Percentiles rank a stretch among this genome's conserved stretches.
These are phyloP conservation scores for Isurus oxyrinchus DNA, from an alignment of 2,113 vertebrate genomes.

Conservation along the genomic window DNA sequence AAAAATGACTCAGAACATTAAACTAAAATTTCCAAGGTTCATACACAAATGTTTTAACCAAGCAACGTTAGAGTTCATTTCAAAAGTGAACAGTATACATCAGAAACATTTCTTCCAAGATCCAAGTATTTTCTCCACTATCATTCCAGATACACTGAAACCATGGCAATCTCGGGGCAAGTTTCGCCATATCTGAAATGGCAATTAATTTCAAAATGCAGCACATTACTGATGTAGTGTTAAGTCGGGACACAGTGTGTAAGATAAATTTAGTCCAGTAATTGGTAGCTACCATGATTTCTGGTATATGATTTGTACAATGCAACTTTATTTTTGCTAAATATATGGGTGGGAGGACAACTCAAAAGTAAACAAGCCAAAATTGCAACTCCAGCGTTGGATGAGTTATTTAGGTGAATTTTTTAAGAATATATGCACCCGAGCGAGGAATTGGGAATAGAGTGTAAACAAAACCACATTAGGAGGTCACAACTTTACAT, in stretches of 20 bases:
- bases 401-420: not conserved
- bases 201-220: not conserved
- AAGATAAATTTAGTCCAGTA: not conserved
- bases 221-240: not conserved
- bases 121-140: not conserved
- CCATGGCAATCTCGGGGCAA: not conserved
- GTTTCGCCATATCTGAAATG: not conserved
- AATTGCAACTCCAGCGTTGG: not conserved
- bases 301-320: not conserved
- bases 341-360: not conserved
- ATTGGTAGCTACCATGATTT: not conserved
- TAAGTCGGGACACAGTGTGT: not conserved
- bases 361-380: not conserved
- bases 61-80: not conserved
- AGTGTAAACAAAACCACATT: not conserved
- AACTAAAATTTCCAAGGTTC: not conserved
- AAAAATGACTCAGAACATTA: not conserved
- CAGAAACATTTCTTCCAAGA: not conserved
- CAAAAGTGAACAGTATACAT: not conserved
- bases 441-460: not conserved
- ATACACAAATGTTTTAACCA: not conserved
- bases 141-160: not conserved
- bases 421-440: not conserved
- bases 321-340: not conserved
- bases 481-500: not conserved